phyloP scores from a whole-genome alignment of 2,888 invertebrate species.

The Lysandra bellargus region DNA sequence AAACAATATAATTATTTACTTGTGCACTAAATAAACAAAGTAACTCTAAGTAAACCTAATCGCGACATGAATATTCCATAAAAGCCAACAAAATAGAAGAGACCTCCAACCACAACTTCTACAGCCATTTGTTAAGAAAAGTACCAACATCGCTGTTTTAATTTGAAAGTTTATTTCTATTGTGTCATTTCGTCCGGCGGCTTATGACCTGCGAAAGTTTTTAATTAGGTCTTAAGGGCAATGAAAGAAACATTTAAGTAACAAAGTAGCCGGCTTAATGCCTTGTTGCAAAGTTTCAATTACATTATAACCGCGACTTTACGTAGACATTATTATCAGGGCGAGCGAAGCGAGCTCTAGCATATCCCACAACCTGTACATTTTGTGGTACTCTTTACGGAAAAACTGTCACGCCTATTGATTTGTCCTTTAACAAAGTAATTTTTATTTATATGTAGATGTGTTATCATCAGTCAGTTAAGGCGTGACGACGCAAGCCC shows the following conservation, averaged over 20 bases:
- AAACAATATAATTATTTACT: too few species aligned
- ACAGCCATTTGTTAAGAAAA: not conserved
- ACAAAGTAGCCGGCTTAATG: conserved; percentile 14
- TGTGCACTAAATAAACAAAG: too few species aligned
- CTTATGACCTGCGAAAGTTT: conserved; percentile 26
- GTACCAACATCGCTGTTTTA: not conserved
- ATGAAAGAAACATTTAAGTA: conserved; percentile 13
- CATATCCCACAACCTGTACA: too few species aligned
- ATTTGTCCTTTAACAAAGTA: too few species aligned
- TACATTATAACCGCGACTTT: not conserved
- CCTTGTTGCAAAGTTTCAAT: not conserved
- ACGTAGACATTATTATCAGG: not conserved
- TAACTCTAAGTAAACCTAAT: too few species aligned
- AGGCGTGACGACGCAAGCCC: too few species aligned
- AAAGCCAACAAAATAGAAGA: not conserved
- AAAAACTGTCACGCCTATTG: too few species aligned
- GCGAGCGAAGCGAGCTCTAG: too few species aligned
- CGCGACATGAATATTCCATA: too few species aligned
- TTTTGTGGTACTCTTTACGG: too few species aligned
- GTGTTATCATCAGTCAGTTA: too few species aligned
- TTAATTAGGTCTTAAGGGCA: conserved; percentile 4
- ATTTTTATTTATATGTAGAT: too few species aligned
- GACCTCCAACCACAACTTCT: not conserved
- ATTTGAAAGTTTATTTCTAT: conserved; percentile 25
- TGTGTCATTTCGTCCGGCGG: not conserved